Conservation (phyloP, 2,888 invertebrate genomes). For the Catonia carolina region DNA sequence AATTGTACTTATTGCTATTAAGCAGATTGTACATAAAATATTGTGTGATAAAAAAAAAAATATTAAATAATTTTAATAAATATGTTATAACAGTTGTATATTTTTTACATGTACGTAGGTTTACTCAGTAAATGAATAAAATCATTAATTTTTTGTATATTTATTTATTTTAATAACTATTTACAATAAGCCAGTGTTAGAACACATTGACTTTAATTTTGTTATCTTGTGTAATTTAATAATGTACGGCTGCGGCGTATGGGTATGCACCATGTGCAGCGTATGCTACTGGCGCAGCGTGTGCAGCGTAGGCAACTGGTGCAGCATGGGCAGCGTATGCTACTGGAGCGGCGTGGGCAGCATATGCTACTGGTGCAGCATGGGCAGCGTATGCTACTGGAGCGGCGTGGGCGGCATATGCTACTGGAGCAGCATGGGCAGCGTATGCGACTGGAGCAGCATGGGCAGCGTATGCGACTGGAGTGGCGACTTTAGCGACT, state of each 20-base stretch:
- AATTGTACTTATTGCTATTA: too few relatives aligned
- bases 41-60: too few relatives aligned
- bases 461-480: slow-evolving; percentile 32
- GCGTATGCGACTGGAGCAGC: slow-evolving; percentile 30
- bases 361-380: too few relatives aligned
- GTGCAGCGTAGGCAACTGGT: slow-evolving; percentile 35
- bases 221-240: neutral
- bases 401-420: slow-evolving; percentile 18
- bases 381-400: slow-evolving; percentile 21
- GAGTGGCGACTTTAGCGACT: slow-evolving; percentile 35
- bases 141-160: neutral
- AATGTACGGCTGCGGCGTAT: slow-evolving; percentile 3
- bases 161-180: slow-evolving; percentile 4
- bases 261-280: slow-evolving; percentile 33
- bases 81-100: too few relatives aligned
- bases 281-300: slow-evolving; percentile 32
- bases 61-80: too few relatives aligned
- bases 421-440: slow-evolving; percentile 20
- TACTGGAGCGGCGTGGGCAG: slow-evolving; percentile 37
- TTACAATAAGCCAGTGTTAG: slow-evolving; percentile 14
- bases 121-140: neutral
- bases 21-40: too few relatives aligned
- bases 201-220: slow-evolving; percentile 7
- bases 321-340: slow-evolving; percentile 33
- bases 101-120: too few relatives aligned